These are phyloP conservation scores for Drosophila diplacantha DNA, from an alignment of 2,888 invertebrate genomes.

Conservation along the genomic window DNA sequence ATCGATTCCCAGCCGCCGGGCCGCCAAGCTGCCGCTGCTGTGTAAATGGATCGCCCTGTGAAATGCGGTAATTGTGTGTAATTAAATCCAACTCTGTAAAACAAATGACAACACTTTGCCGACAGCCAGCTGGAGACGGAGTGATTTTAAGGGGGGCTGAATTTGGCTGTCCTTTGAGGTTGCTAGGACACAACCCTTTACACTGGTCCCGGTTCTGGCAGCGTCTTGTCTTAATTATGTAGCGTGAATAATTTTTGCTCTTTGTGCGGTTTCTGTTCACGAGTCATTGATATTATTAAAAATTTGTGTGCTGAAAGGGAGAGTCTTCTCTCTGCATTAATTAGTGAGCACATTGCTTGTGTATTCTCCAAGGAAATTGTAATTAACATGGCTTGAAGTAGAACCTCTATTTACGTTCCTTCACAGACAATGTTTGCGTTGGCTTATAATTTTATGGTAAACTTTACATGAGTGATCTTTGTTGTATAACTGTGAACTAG, in stretches of 20 bases:
- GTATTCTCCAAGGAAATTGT: neutral
- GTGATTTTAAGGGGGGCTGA: neutral
- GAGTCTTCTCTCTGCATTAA: conserved; percentile 35
- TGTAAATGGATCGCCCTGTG: conserved; percentile 74
- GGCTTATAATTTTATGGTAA: neutral
- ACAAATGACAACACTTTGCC: conserved; percentile 69
- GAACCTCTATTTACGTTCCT: neutral
- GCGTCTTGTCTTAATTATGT: conserved; percentile 73
- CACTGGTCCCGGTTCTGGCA: conserved; percentile 42
- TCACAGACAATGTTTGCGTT: neutral
- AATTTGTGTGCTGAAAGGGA: conserved; percentile 8
- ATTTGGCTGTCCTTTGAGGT: conserved; percentile 34
- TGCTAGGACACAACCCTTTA: conserved; percentile 42
- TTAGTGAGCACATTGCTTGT: conserved; percentile 38
- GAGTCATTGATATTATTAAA: conserved; percentile 60
- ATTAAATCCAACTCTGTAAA: conserved; percentile 73
- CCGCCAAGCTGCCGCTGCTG: conserved; percentile 41
- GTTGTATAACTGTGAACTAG: neutral
- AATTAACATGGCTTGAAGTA: neutral
- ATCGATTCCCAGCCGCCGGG: conserved; percentile 21
- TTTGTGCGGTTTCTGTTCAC: conserved; percentile 44
- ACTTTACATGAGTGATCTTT: neutral
- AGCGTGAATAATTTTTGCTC: conserved; percentile 70
- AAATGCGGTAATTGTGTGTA: conserved; percentile 77
- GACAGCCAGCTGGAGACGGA: conserved; percentile 17